Evolutionary conservation across 2,797 vertebrate species (phyloP).

Genomic region (Poecile montanus): DNA sequence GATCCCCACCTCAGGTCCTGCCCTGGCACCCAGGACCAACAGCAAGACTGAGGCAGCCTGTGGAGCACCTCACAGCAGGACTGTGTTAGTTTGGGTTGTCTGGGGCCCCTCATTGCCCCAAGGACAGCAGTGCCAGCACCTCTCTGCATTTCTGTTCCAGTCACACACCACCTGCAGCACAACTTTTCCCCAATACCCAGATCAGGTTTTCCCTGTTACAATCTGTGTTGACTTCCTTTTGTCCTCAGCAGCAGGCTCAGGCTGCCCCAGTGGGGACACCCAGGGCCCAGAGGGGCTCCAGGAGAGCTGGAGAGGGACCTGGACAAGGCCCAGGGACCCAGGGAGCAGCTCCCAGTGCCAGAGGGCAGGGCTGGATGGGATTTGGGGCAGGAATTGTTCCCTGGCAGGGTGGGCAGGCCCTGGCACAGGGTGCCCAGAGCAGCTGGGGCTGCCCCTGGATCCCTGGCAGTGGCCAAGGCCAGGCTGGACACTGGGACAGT

Average conservation of each 20-base stretch:
- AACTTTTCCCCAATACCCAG: fast-evolving
- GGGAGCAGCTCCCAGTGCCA: not conserved
- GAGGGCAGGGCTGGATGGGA: fast-evolving
- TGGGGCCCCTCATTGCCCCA: not conserved
- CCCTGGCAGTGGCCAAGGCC: not conserved
- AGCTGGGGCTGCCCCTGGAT: not conserved
- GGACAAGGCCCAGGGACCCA: not conserved
- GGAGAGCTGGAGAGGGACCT: not conserved
- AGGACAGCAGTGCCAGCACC: not conserved
- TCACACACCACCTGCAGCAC: not conserved
- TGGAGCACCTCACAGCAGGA: not conserved
- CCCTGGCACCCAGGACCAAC: not conserved
- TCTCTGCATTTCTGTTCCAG: not conserved
- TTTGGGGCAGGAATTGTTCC: not conserved
- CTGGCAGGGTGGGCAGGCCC: not conserved
- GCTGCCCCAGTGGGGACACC: not conserved
- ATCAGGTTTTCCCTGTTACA: fast-evolving
- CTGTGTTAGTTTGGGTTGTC: fast-evolving
- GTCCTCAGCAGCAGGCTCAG: not conserved
- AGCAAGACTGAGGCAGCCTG: not conserved
- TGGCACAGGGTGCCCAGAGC: not conserved
- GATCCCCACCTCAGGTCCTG: not conserved
- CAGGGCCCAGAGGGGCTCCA: not conserved
- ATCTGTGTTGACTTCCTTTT: fast-evolving
- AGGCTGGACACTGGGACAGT: not conserved